Base-by-base conservation (phyloP, 2,113 vertebrate species). In the Paramisgurnus dabryanus region DNA sequence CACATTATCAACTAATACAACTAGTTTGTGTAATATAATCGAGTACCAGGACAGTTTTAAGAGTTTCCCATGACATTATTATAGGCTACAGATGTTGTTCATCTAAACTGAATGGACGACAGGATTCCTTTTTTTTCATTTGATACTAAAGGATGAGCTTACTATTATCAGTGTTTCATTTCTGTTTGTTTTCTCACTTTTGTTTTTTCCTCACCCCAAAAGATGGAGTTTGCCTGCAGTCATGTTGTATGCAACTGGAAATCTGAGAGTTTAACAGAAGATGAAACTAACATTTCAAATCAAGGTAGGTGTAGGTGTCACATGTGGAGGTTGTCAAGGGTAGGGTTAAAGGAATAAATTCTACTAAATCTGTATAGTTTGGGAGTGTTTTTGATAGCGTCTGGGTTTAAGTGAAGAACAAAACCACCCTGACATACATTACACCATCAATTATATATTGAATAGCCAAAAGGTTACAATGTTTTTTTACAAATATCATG, bases 181-280 rank as follows among this genome's bases (percentile, higher is more conserved):
- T 2, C 3, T 40, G 3, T 8, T 17, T 41, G 4, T 65, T 2
- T 69, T 9, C 9, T 49, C 17, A 12, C 17, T 15, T 9, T 45
- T 60, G 1, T 53, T 22, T 60, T 15, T 61, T 2, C 55, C 10
- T 66, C 27, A 67, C 53, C 67, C 22, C 58, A 60, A n/a, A 57
- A 89, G 90, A 93, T 93, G 92, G 92, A 93, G 80, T 93, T 93
- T 55, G 91, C 90, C 67, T 93, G 89, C 84, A 93, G 89, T 67
- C 91, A 93, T 43, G 89, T 93, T 3, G 89, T 93, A 2, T 92
- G 91, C 79, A 89, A 92, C 60, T 92, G 91, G 92, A 86, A 49
- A 9, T 74, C 88, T 7, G 85, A 82, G 3, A 78, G 43, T 22
- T 40, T 76, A 5, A 41, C 27, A 64, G 79, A 85, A 78, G 84